phyloP scores from a whole-genome alignment of 1,140 invertebrate genomes.

The Heliconius melpomene region DNA sequence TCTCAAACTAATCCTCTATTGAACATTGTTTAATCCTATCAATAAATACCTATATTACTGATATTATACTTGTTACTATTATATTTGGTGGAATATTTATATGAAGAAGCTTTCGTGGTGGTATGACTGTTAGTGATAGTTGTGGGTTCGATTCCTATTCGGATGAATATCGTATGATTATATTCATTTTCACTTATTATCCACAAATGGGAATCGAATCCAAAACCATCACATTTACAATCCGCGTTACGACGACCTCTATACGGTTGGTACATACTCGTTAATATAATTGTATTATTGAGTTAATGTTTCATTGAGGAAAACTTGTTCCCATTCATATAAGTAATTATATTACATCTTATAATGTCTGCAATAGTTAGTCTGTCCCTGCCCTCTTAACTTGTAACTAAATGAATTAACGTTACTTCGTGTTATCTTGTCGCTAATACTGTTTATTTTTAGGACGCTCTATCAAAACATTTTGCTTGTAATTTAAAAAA shows the following conservation, averaged over 20 bases:
- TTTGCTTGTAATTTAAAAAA: too few species aligned
- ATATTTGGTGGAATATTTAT: neutral
- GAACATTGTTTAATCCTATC: conserved; percentile 12
- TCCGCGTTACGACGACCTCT: too few species aligned
- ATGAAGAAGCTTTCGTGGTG: too few species aligned
- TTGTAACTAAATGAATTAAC: conserved; percentile 22
- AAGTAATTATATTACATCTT: conserved; percentile 22
- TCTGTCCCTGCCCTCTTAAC: conserved; percentile 14
- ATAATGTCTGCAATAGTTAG: conserved; percentile 25
- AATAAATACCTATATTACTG: neutral
- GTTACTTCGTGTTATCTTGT: conserved; percentile 15
- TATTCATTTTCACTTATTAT: too few species aligned
- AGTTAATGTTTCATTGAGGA: neutral
- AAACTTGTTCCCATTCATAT: conserved; percentile 7
- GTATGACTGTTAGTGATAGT: too few species aligned
- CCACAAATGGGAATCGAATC: too few species aligned
- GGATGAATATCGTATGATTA: too few species aligned
- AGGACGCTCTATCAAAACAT: neutral
- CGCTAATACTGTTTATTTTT: neutral
- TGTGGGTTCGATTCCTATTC: too few species aligned
- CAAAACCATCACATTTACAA: too few species aligned
- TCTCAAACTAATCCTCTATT: conserved; percentile 11
- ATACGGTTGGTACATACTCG: too few species aligned
- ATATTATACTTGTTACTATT: neutral
- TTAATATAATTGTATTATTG: conserved; percentile 2